Evolutionary conservation across 2,113 vertebrate genomes (phyloP).

Genomic region (Erythrocebus patas): DNA sequence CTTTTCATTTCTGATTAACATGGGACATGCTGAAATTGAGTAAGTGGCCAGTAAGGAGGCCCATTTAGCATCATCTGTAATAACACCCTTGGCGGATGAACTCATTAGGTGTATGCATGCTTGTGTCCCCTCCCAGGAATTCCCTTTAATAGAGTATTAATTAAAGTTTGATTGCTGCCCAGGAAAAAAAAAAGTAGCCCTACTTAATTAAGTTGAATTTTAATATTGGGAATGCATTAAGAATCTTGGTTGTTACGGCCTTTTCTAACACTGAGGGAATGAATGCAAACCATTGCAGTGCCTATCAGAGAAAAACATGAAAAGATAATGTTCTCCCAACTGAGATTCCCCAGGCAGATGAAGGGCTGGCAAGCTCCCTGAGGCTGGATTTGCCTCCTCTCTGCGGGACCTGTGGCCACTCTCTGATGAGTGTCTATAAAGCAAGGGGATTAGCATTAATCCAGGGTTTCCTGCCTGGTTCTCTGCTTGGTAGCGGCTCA

Average conservation of each 20-base stretch:
- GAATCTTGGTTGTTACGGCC: constrained; percentile 36
- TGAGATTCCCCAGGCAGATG: constrained; percentile 73
- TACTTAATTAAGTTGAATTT: constrained; percentile 78
- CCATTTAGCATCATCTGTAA: constrained; percentile 56
- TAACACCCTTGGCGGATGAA: constrained; percentile 56
- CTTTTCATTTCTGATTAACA: not conserved
- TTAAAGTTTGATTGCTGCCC: constrained; percentile 71
- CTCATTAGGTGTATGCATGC: constrained; percentile 30
- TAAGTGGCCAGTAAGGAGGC: constrained; percentile 37
- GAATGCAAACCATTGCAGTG: constrained; percentile 56
- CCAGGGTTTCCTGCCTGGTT: constrained; percentile 72
- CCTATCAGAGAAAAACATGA: constrained; percentile 75
- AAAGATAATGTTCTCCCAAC: constrained; percentile 77
- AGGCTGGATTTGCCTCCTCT: constrained; percentile 79
- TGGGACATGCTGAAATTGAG: not conserved
- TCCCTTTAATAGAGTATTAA: constrained; percentile 75
- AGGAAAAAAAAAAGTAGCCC: constrained; percentile 66
- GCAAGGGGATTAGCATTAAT: constrained; percentile 72
- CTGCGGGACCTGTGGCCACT: constrained; percentile 61
- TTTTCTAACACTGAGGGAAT: constrained; percentile 67
- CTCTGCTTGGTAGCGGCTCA: constrained; percentile 61
- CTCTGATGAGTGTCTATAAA: constrained; percentile 72
- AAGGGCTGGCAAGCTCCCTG: constrained; percentile 76
- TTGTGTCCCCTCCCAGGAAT: constrained; percentile 50
- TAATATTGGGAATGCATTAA: constrained; percentile 61